A percentile compares a stretch with the other conserved stretches of the same genome.
Conservation (phyloP, 2,888 invertebrate genomes). For the Microctonus hyperodae region DNA sequence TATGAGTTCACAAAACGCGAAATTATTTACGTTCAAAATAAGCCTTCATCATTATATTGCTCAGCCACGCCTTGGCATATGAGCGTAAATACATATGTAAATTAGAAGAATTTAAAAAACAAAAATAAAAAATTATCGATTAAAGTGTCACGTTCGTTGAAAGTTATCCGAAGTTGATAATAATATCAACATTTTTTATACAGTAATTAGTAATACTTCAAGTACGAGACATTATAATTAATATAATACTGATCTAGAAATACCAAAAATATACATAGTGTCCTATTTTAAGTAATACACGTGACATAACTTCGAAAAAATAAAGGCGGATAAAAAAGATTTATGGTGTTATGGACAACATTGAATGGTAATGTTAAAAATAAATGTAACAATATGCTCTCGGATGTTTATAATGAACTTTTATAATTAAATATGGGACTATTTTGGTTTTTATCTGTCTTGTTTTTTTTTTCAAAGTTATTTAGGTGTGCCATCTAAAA, state of each 20-base stretch:
- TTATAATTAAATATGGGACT: no score
- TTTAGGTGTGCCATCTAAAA: no score
- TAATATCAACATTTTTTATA: constrained; percentile 14
- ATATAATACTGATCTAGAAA: constrained; percentile 18
- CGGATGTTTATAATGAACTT: no score
- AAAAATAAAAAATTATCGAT: constrained; percentile 31
- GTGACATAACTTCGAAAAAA: no score
- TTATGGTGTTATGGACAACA: no score
- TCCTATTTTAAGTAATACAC: no score
- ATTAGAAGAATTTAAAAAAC: neutral
- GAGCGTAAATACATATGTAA: neutral
- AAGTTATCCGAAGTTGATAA: neutral
- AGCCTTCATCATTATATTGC: neutral
- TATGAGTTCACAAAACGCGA: neutral
- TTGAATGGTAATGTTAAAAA: no score
- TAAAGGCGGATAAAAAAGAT: no score
- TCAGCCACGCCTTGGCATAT: neutral
- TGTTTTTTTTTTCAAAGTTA: no score
- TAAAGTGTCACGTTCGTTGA: constrained; percentile 23
- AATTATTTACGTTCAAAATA: neutral
- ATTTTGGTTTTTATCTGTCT: no score
- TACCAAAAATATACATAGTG: no score
- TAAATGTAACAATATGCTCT: no score
- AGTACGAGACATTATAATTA: constrained; percentile 3
- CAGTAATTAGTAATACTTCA: neutral